Conservation (phyloP, 92 coral and sea anemone species). For the Palythoa caribaeorum region DNA sequence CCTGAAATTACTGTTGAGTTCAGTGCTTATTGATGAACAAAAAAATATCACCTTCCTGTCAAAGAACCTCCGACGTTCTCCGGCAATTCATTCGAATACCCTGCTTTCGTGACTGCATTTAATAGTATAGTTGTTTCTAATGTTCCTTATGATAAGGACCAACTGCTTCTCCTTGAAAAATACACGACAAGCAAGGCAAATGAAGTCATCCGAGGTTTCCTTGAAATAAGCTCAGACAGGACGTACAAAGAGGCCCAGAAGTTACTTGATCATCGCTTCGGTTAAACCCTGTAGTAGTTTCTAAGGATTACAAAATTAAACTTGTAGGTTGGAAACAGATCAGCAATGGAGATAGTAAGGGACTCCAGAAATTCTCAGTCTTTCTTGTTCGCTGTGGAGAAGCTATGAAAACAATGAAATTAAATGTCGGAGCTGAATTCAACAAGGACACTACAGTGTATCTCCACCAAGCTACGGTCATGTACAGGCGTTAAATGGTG, state of each 20-base stretch:
- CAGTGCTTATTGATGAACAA: slow-evolving; percentile 60
- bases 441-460: slow-evolving; percentile 36
- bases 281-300: slow-evolving; percentile 76
- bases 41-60: slow-evolving; percentile 49
- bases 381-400: slow-evolving; percentile 70
- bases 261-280: slow-evolving; percentile 67
- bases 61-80: slow-evolving; percentile 68
- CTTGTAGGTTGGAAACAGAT: slow-evolving; percentile 74
- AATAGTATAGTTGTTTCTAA: slow-evolving; percentile 58
- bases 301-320: too few relatives aligned
- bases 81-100: too few relatives aligned
- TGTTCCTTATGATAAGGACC: slow-evolving; percentile 56
- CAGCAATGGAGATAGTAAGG: slow-evolving; percentile 69
- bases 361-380: slow-evolving; percentile 69
- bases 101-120: too few relatives aligned
- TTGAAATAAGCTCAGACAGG: slow-evolving; percentile 59
- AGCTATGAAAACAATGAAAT: slow-evolving; percentile 60
- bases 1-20: slow-evolving; percentile 53
- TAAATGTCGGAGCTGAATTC: slow-evolving; percentile 69
- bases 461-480: slow-evolving; percentile 63
- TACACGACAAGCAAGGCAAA: slow-evolving; percentile 74
- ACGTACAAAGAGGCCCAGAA: slow-evolving; percentile 69
- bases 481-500: slow-evolving; percentile 75
- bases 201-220: slow-evolving; percentile 68
- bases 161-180: slow-evolving; percentile 69